Base-by-base conservation (phyloP, 2,113 vertebrate genomes). In the Tamias sibiricus region DNA sequence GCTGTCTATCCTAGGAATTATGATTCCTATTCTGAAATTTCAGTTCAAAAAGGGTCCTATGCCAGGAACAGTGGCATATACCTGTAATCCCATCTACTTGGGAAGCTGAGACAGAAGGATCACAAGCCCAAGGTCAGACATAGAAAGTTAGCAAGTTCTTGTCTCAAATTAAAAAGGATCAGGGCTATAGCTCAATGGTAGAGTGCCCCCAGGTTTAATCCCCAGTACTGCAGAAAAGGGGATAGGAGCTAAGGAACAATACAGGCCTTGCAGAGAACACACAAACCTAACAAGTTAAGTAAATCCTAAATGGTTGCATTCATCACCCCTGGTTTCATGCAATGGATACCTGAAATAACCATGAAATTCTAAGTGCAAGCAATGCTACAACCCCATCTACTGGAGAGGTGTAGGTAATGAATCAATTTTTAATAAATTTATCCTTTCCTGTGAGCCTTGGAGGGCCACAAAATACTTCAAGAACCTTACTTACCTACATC, bases 401-500 rank as follows among this genome's bases (percentile, higher is more conserved):
- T 97, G 95, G 91, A 91, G 68, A 88, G 6, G 40, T 74, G 4
- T 4, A 54, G n/a, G 44, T 42, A 80, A 95, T 26, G 14, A 10
- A 79, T 54, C 26, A 40, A 44, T 64, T 76, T 94, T 72, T 49
- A 90, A 47, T 85, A 52, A 94, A 22, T 37, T 28, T 19, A 26
- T 79, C 81, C n/a, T 92, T 17, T 14, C 12, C 11, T 54, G 22
- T 57, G 49, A 90, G 42, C 79, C 62, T 77, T 68, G 30, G 16
- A 80, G 69, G 47, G 88, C 19, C 57, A 92, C 24, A 42, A 94
- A 83, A 52, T 68, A 97, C 82, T 97, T 95, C 35, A 98, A 98
- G 80, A 97, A 99, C 92, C 99, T 98, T 99, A 99, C 99, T 98
- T 99, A 99, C 99, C 99, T 99, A 99, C 98, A 97, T 99, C 99